Evolutionary conservation across 2,113 vertebrate species (phyloP), one percentile per base, ranked within the genome.

Genomic region (Syrrhaptes paradoxus): DNA sequence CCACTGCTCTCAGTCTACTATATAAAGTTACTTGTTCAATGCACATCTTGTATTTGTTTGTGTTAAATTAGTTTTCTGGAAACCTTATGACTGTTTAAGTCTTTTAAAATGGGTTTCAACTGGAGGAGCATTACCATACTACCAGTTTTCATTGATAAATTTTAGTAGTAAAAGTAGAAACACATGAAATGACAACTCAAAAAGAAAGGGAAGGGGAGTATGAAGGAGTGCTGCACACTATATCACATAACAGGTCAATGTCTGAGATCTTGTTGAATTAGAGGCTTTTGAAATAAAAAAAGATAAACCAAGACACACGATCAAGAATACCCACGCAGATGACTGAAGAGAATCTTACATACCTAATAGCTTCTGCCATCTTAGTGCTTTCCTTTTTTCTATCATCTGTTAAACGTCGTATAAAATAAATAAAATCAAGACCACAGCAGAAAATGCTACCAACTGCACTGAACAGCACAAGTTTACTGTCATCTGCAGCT

Each of bases 321-420:
- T 29, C 45, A 92, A 52, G 29, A 66, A 62, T 7, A 46, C 6
- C 68, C 3, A 4, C 45, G 51, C 46, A 45, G 82, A 62, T 57
- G 38, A 89, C 17, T 71, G 54, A 78, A 63, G 77, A 55, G 1
- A 31, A 13, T 10, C 51, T 81, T 83, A 97, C 98, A 62, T 98
- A 99, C 99, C 99, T 98, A 97, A 99, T 99, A 59, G 98, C 99
- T 97, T 99, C 99, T 4, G 99, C 99, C 99, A 99, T 99, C 96
- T 99, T 99, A 95, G 98, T 98, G 97, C 99, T 99, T 95, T 99
- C 99, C 91, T 98, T 99, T 97, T 99, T 99, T 78, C 99, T 98
- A 95, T 99, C 99, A 14, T 99, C 99, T 0, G 99, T 99, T 90
- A 99, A 98, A n/a, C 98, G 98, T 34, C 99, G 98, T 93, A 99